Evolutionary conservation across 1,140 invertebrate genomes (phyloP), one percentile per base, ranked within the genome.

Genomic region (Macrosteles quadrilineatus): DNA sequence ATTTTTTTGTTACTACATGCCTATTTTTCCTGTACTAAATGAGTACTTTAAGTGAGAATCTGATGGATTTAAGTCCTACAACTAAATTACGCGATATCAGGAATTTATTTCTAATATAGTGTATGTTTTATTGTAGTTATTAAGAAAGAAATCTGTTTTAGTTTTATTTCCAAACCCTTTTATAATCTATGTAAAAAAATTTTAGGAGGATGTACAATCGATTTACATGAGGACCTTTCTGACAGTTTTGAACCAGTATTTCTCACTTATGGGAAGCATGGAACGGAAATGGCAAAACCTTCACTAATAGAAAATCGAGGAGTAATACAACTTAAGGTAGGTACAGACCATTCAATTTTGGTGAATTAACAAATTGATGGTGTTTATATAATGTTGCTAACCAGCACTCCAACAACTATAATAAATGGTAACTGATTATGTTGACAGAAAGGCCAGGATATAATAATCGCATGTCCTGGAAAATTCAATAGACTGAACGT

Each of bases 181-280:
- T 21, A 9, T 50, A 50, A 21, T 66, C 19, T 64, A 25, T 32
- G 9, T 11, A 64, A 30, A n/a, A 27, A 27, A 11, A 30, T 64
- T 30, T 43, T 25, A 50, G 43, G 2, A 23, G 71, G 67, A 29
- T 72, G 71, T 43, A 29, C 30, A 2, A 32, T 72, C 19, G 25
- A 43, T 27, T 23, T 73, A 23, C 70, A 73, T 21, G 64, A 43
- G 2, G 45, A 73, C 50, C 31, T 73, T 3, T 66, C 72, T 0
- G 68, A 68, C 36, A 71, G 71, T 40, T 68, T 67, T 62, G 72
- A 68, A 25, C 72, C 72, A n/a, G 40, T 73, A 1, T 68, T 67
- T 43, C 45, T 73, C 4, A 29, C 23, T 2, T 30, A n/a, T 21
- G 50, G 21, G 14, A n/a, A 4, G 0, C 21, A 29, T 29, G 50